A percentile compares a stretch with the other conserved stretches of the same genome.
phyloP scores from a whole-genome alignment of 2,888 invertebrate genomes.

The Noctua janthina region DNA sequence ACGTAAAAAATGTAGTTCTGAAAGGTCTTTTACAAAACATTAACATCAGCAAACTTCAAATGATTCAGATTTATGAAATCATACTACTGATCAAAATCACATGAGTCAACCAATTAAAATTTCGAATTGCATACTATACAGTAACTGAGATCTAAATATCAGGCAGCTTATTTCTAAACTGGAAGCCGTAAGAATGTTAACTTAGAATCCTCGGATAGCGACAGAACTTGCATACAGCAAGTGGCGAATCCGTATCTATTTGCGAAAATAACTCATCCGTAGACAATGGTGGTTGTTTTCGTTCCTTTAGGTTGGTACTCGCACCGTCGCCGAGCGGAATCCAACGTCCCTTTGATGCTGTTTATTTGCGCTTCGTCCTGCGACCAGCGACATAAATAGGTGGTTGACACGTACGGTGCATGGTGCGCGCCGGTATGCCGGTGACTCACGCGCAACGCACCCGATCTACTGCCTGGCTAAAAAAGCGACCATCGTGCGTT shows the following conservation, averaged over 20 bases:
- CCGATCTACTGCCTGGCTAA: conserved; percentile 77
- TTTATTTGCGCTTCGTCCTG: conserved; percentile 90
- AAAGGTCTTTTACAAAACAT: neutral
- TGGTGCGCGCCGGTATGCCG: conserved; percentile 85
- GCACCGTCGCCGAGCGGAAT: conserved; percentile 81
- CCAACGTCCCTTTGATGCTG: conserved; percentile 88
- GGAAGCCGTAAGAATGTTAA: conserved; percentile 43
- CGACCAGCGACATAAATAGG: conserved; percentile 90
- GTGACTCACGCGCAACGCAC: conserved; percentile 84
- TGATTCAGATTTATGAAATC: conserved; percentile 26
- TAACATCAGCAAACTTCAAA: conserved; percentile 2
- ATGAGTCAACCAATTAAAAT: conserved; percentile 35
- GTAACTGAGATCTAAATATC: conserved; percentile 5
- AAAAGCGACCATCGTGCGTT: conserved; percentile 78
- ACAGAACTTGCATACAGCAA: conserved; percentile 60
- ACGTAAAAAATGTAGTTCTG: neutral
- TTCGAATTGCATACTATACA: conserved; percentile 16
- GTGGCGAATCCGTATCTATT: conserved; percentile 79
- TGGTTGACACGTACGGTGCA: conserved; percentile 87
- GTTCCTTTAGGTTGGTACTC: conserved; percentile 79
- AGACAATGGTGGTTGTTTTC: conserved; percentile 89
- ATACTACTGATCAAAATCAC: conserved; percentile 18
- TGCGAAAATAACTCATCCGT: conserved; percentile 88
- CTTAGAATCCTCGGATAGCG: conserved; percentile 54
- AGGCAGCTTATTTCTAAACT: conserved; percentile 25